Conservation (phyloP, 2,113 vertebrate species). For the Acrocephalus arundinaceus region DNA sequence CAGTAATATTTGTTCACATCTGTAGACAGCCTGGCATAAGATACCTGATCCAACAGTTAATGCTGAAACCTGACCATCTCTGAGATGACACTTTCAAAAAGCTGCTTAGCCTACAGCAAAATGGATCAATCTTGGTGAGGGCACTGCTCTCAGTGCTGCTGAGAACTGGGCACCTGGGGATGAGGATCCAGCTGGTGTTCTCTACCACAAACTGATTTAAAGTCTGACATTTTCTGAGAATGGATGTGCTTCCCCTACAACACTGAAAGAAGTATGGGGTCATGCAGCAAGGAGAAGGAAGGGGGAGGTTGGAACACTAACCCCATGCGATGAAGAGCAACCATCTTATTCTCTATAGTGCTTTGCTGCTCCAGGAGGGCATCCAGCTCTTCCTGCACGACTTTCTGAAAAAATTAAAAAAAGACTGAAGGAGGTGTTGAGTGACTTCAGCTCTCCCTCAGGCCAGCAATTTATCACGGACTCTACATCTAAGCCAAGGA, state of each 20-base stretch:
- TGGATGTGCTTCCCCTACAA: neutral
- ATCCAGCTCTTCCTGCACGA: constrained; percentile 85
- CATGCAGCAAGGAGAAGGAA: neutral
- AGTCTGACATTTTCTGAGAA: neutral
- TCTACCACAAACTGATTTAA: neutral
- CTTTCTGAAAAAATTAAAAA: constrained; percentile 73
- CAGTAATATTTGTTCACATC: neutral
- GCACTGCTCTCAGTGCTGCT: neutral
- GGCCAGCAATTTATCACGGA: neutral
- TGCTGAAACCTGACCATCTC: neutral
- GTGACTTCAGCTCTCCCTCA: neutral
- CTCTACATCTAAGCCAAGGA: neutral
- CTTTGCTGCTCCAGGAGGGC: constrained; percentile 86
- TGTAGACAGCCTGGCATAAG: neutral
- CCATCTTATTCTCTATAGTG: constrained; percentile 90
- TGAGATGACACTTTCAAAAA: neutral
- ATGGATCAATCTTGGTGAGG: neutral
- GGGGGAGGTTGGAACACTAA: neutral
- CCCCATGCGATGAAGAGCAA: constrained; percentile 93
- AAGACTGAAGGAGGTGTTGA: neutral
- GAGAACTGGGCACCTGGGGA: neutral
- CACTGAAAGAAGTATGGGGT: fast-evolving
- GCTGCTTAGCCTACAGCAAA: neutral
- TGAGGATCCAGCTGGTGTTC: neutral
- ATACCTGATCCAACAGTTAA: neutral